A percentile compares a stretch with the other conserved stretches of the same genome.
Evolutionary conservation across 2,797 vertebrate genomes (phyloP).

Genomic region (Poeciliopsis turneri): DNA sequence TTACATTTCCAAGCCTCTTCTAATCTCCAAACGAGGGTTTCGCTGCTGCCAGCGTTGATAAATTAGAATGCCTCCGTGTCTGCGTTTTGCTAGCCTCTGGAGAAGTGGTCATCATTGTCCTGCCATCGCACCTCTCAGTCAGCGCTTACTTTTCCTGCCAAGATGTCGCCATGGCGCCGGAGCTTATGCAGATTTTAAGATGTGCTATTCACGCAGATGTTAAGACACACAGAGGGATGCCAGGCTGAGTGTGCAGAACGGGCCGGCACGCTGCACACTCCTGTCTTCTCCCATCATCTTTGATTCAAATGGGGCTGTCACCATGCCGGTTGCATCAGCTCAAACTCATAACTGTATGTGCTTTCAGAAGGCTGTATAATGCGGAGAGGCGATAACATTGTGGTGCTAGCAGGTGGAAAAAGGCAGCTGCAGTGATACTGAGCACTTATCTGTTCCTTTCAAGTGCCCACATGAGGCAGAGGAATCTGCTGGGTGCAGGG

Average conservation of each 20-base stretch:
- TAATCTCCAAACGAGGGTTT: not conserved
- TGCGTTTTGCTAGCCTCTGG: not conserved
- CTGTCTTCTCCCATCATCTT: constrained; percentile 60
- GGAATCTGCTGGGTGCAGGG: constrained; percentile 9
- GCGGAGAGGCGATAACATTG: constrained; percentile 40
- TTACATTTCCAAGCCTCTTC: not conserved
- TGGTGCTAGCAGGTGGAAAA: constrained; percentile 42
- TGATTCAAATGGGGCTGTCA: constrained; percentile 53
- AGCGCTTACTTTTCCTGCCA: constrained; percentile 14
- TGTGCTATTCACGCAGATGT: constrained; percentile 33
- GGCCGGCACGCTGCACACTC: constrained; percentile 26
- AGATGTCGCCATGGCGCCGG: constrained; percentile 25
- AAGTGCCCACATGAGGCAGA: constrained; percentile 12
- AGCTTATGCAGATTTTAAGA: constrained; percentile 58
- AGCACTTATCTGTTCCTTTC: constrained; percentile 35
- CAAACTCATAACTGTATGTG: constrained; percentile 34
- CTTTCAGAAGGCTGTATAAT: constrained; percentile 51
- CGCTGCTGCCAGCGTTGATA: not conserved
- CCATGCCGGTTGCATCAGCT: constrained; percentile 28
- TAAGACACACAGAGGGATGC: constrained; percentile 35
- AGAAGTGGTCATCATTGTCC: constrained; percentile 19
- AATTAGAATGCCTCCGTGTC: not conserved
- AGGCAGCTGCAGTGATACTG: constrained; percentile 22
- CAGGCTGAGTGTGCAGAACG: constrained; percentile 30
- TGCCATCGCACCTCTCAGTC: constrained; percentile 12